A percentile compares a stretch with the other conserved stretches of the same genome.
Evolutionary conservation across 2,113 vertebrate species (phyloP).

Genomic region (Tautogolabrus adspersus): DNA sequence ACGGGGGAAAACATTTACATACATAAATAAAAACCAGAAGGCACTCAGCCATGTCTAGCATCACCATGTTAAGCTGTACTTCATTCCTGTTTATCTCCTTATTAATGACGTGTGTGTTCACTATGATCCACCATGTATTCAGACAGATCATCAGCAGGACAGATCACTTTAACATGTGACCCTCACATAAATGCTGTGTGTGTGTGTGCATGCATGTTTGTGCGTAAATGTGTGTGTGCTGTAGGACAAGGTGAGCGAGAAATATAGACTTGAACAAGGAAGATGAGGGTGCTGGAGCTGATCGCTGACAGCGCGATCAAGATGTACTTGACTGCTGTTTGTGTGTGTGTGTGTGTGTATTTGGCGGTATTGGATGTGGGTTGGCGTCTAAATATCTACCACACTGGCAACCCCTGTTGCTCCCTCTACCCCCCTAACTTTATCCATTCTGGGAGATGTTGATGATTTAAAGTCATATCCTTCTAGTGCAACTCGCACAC

Average conservation of each 20-base stretch:
- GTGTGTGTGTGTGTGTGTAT: slow-evolving; percentile 50
- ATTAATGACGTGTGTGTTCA: slow-evolving; percentile 44
- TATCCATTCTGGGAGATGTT: slow-evolving; percentile 46
- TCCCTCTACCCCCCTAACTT: slow-evolving; percentile 32
- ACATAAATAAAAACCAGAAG: neutral
- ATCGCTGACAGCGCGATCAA: slow-evolving; percentile 90
- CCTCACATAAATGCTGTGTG: slow-evolving; percentile 2
- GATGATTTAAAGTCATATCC: slow-evolving; percentile 79
- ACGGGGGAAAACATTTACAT: too few species aligned
- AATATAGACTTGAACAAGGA: slow-evolving; percentile 71
- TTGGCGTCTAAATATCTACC: slow-evolving; percentile 64
- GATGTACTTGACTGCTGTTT: slow-evolving; percentile 88
- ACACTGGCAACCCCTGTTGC: slow-evolving; percentile 11
- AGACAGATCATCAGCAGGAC: slow-evolving; percentile 46
- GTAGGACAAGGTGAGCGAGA: slow-evolving; percentile 70
- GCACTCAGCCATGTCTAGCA: neutral
- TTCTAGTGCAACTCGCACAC: slow-evolving; percentile 5
- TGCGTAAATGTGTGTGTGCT: slow-evolving; percentile 16
- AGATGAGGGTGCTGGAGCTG: slow-evolving; percentile 71
- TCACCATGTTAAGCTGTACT: neutral
- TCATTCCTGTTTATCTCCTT: slow-evolving; percentile 35
- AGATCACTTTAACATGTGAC: slow-evolving; percentile 50
- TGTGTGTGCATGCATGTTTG: neutral
- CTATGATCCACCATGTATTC: slow-evolving; percentile 35
- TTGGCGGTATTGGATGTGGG: slow-evolving; percentile 31